Base-by-base conservation (phyloP, 2,113 vertebrate genomes). In the Aleadryas rufinucha region DNA sequence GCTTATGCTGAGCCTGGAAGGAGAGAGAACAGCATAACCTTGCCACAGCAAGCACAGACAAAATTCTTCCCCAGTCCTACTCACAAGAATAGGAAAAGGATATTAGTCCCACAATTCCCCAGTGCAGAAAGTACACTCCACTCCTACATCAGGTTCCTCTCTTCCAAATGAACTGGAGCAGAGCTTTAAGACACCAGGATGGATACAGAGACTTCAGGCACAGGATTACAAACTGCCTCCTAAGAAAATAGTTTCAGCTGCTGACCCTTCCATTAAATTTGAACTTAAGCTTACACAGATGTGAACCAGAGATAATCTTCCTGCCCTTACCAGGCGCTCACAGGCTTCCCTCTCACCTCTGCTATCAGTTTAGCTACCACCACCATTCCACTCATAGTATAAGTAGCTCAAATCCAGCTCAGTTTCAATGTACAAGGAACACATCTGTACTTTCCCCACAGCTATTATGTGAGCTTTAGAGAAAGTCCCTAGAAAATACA, bases 1-100 rank as follows among this genome's bases (percentile, higher is more conserved):
- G 99, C 97, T 99, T 99, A 96, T 99, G 99, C 74, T 99, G 99
- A 90, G 99, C 99, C 99, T 99, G 87, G 74, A 95, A 97, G 69
- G 47, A 49, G 42, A 96, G 31, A 63, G 13, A 81, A 28, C 41
- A 70, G 30, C 7, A 0, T 14, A 65, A 81, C 21, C 68, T 77
- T 69, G 50, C 13, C 30, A 54, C 30, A 80, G 42, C 39, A 64
- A 85, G 61, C n/a, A 72, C n/a, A 52, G 20, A 77, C 54, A 72
- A 76, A 86, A 33, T 57, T 82, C 70, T 59, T 70, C 18, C 69
- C 21, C 61, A 64, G 0, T 57, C 30, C 42, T 86, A 44, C 26
- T 72, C 23, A 0, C 10, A 39, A 69, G 14, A 21, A 8, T 30
- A 72, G 3, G 33, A 72, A 79, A 79, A 87, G 13, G 15, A 4